phyloP scores from a whole-genome alignment of 1,140 invertebrate genomes.

The Ooceraea biroi region DNA sequence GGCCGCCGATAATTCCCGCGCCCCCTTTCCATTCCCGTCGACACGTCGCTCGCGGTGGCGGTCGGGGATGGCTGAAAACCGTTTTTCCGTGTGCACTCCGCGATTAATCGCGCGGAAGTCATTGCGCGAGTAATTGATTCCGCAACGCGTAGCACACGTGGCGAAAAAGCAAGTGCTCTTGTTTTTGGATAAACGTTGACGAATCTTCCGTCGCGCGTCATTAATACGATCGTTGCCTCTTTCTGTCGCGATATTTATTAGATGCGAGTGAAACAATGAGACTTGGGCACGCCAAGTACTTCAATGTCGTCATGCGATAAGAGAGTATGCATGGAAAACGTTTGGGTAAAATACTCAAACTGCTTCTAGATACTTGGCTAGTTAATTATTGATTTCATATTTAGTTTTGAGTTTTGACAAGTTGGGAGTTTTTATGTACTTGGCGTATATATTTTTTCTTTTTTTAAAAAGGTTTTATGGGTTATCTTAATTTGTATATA shows the following conservation, averaged over 20 bases:
- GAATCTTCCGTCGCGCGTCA: not conserved
- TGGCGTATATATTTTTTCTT: too few relatives aligned
- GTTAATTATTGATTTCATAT: too few relatives aligned
- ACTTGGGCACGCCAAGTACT: too few relatives aligned
- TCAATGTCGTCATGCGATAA: too few relatives aligned
- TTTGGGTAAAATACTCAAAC: too few relatives aligned
- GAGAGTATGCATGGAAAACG: too few relatives aligned
- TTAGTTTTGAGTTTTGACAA: too few relatives aligned
- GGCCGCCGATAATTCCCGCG: conserved; percentile 35
- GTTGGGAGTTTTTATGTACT: too few relatives aligned
- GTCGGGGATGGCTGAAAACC: conserved; percentile 27
- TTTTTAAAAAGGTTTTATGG: too few relatives aligned
- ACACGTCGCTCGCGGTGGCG: not conserved
- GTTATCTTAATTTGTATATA: too few relatives aligned
- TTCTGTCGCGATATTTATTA: not conserved
- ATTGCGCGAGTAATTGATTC: conserved; percentile 47
- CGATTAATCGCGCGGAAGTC: conserved; percentile 54
- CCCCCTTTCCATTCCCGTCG: conserved; percentile 5
- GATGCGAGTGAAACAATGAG: not conserved
- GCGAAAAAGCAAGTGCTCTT: conserved; percentile 1
- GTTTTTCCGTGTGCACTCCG: conserved; percentile 40
- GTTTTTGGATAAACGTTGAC: not conserved
- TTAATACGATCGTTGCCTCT: too few relatives aligned
- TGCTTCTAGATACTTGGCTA: too few relatives aligned
- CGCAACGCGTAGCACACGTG: not conserved